These are phyloP conservation scores for Oncorhynchus masou DNA, from an alignment of 2,113 vertebrate genomes.

Conservation along the genomic window DNA sequence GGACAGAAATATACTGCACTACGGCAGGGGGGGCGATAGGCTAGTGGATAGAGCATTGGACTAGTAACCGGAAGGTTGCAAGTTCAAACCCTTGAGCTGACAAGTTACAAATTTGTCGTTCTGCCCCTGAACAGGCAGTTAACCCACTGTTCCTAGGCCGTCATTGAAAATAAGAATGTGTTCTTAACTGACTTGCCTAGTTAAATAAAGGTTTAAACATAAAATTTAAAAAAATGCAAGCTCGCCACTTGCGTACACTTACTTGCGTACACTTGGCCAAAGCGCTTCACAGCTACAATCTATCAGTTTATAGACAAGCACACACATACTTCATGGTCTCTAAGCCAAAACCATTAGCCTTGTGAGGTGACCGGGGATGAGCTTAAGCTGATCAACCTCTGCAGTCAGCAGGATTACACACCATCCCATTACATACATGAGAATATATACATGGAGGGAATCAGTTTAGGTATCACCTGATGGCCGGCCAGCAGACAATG, in stretches of 20 bases:
- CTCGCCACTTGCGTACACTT: background rate
- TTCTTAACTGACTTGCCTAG: too few relatives aligned
- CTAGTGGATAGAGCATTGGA: too few relatives aligned
- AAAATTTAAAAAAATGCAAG: background rate
- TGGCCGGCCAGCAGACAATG: constrained; percentile 7
- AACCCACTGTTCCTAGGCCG: too few relatives aligned
- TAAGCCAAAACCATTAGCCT: constrained; percentile 65
- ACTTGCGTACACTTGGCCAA: background rate
- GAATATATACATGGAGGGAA: constrained; percentile 60
- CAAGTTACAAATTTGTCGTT: too few relatives aligned
- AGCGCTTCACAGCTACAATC: background rate
- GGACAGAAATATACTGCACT: background rate
- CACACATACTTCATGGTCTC: constrained; percentile 18
- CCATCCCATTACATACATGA: constrained; percentile 67
- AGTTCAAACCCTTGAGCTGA: too few relatives aligned
- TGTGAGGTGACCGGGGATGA: constrained; percentile 71
- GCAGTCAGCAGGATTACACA: constrained; percentile 74
- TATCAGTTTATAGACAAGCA: background rate
- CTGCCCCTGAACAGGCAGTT: too few relatives aligned
- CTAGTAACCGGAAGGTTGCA: too few relatives aligned
- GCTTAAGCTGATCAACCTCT: constrained; percentile 69
- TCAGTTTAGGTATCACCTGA: constrained; percentile 59
- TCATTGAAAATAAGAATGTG: too few relatives aligned
- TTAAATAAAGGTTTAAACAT: too few relatives aligned
- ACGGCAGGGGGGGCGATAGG: too few relatives aligned